Conservation (phyloP, 2,113 vertebrate species). For the Propithecus coquereli region DNA sequence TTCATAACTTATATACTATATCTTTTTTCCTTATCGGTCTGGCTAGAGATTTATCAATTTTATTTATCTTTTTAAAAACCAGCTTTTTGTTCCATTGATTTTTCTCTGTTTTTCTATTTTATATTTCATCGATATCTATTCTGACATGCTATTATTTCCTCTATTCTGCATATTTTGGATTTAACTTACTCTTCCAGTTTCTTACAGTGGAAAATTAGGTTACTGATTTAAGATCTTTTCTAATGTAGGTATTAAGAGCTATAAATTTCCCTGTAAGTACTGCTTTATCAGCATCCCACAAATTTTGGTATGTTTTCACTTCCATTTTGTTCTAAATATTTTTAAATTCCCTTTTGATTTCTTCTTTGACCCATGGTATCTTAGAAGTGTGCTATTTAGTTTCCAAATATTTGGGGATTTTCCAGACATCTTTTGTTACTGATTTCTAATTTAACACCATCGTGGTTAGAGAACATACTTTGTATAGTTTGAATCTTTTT, state of each 20-base stretch:
- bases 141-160: not conserved
- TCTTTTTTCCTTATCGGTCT: not conserved
- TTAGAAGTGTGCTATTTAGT: not conserved
- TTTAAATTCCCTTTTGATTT: not conserved
- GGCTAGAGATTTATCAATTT: not conserved
- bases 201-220: not conserved
- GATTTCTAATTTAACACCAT: not conserved
- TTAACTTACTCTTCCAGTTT: not conserved
- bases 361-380: not conserved
- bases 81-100: not conserved
- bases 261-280: not conserved
- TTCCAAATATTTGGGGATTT: not conserved
- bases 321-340: constrained; percentile 27
- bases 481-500: not conserved
- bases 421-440: not conserved
- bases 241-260: not conserved
- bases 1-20: not conserved
- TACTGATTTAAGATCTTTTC: not conserved
- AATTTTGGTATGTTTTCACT: not conserved
- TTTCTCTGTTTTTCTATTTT: constrained; percentile 20
- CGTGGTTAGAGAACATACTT: not conserved
- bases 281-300: not conserved
- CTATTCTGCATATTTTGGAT: not conserved
- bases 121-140: not conserved
- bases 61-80: not conserved